Evolutionary conservation across 2,797 vertebrate species (phyloP), one percentile per base, ranked within the genome.

Genomic region (Iguana delicatissima): DNA sequence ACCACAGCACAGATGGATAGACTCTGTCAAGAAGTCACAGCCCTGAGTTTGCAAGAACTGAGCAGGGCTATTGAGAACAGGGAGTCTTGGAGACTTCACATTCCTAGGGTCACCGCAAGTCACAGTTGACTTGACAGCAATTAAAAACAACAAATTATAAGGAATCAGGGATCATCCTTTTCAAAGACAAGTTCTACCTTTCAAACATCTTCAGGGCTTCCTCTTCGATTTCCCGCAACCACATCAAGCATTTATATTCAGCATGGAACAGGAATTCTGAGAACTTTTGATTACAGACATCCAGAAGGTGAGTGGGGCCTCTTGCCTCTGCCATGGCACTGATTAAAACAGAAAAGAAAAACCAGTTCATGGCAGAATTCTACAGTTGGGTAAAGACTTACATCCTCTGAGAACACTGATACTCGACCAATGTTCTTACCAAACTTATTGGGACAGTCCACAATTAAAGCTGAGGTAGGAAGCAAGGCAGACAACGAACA

Each of bases 211-310:
- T 97, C 87, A 97, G 77, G 6, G 99, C 99, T 94, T 99, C 99
- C 93, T 99, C 98, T 90, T 99, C 97, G 59, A 98, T 99, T 94
- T 99, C 99, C 89, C 97, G 94, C 64, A 99, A 98, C 99, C 99
- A 99, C 87, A 98, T 97, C 97, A 99, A 95, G 93, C 97, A 98
- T 88, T 98, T 98, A 94, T 96, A 97, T 6, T 98, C 95, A 4
- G 98, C 97, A 0, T 98, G 96, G 26, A 14, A 86, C 22, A 97
- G 88, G 89, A 99, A 98, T 29, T 98, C 97, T 52, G 97, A 88
- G 1, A 98, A 93, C 94, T 98, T 98, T 89, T 95, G 97, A 89
- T 96, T 92, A 13, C 99, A 99, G 84, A 98, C 96, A 81, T 98
- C 96, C 94, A 98, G 96, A 89, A 99, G 97, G 92, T 97, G 97